These are phyloP conservation scores for Nephrocerus scutellatus DNA, from an alignment of 2,888 invertebrate genomes.

Conservation along the genomic window DNA sequence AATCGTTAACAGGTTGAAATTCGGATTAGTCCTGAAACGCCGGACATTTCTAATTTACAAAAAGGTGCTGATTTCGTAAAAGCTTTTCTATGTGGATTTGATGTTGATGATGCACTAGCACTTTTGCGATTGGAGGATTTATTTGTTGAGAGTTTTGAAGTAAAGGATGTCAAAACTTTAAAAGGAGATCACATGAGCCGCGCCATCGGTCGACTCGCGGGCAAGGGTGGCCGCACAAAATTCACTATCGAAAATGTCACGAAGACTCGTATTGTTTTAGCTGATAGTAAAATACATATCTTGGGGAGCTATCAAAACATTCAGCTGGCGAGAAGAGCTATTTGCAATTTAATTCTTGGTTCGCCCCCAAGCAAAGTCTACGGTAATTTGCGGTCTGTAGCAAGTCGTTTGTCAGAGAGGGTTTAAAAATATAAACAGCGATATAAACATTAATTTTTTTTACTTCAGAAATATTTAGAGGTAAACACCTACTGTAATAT, in stretches of 20 bases:
- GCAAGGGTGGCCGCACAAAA: conserved; percentile 94
- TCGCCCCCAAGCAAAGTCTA: conserved; percentile 97
- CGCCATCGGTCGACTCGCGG: conserved; percentile 92
- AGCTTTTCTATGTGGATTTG: conserved; percentile 94
- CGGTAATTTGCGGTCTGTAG: conserved; percentile 83
- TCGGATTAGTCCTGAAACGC: conserved; percentile 49
- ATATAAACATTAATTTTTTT: not conserved
- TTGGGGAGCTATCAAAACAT: conserved; percentile 97
- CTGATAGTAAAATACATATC: conserved; percentile 94
- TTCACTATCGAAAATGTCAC: conserved; percentile 99
- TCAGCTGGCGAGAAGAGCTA: conserved; percentile 83
- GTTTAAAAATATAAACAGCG: conserved; percentile 51
- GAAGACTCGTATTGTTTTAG: conserved; percentile 94
- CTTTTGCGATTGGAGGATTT: conserved; percentile 90
- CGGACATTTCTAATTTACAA: conserved; percentile 84
- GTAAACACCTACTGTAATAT: too few relatives aligned
- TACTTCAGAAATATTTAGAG: too few relatives aligned
- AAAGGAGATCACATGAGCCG: conserved; percentile 93
- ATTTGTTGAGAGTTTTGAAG: conserved; percentile 94
- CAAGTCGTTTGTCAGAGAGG: conserved; percentile 74
- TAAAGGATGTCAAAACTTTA: conserved; percentile 91
- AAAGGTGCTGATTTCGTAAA: conserved; percentile 98
- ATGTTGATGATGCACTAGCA: conserved; percentile 93
- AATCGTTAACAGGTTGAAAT: conserved; percentile 37
- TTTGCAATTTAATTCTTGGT: conserved; percentile 94